phyloP scores from a whole-genome alignment of 1,140 invertebrate species.

The Drosophila athabasca region DNA sequence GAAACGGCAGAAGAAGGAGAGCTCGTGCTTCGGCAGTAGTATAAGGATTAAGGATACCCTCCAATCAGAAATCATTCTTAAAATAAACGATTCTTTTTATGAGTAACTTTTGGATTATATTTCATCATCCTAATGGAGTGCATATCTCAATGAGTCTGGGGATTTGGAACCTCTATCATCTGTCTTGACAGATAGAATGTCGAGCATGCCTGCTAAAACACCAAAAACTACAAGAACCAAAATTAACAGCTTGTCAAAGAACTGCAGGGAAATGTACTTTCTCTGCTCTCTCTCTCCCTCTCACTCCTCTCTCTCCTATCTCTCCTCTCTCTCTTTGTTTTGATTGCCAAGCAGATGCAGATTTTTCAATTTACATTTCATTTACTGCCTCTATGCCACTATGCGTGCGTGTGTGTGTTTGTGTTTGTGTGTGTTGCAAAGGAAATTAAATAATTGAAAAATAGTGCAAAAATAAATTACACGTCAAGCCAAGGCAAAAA shows the following conservation, averaged over 20 bases:
- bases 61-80: no score
- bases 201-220: no score
- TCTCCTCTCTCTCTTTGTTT: slow-evolving; percentile 5
- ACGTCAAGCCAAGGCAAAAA: slow-evolving; percentile 24
- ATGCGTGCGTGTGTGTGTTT: slow-evolving; percentile 8
- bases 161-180: no score
- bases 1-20: background rate
- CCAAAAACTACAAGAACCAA: background rate
- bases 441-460: slow-evolving; percentile 59
- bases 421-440: slow-evolving; percentile 24
- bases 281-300: background rate
- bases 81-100: no score
- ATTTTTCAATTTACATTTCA: slow-evolving; percentile 77
- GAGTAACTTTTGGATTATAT: no score
- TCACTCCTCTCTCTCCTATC: no score
- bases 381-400: slow-evolving; percentile 32
- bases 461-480: slow-evolving; percentile 52
- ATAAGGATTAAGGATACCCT: no score
- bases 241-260: slow-evolving; percentile 9
- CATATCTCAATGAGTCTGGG: no score
- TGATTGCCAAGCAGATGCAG: slow-evolving; percentile 62
- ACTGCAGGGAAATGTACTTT: slow-evolving; percentile 5
- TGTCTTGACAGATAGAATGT: no score
- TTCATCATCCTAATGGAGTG: no score
- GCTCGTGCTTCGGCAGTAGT: no score